phyloP scores from a whole-genome alignment of 2,888 invertebrate species.

The Ophioninae sp. region DNA sequence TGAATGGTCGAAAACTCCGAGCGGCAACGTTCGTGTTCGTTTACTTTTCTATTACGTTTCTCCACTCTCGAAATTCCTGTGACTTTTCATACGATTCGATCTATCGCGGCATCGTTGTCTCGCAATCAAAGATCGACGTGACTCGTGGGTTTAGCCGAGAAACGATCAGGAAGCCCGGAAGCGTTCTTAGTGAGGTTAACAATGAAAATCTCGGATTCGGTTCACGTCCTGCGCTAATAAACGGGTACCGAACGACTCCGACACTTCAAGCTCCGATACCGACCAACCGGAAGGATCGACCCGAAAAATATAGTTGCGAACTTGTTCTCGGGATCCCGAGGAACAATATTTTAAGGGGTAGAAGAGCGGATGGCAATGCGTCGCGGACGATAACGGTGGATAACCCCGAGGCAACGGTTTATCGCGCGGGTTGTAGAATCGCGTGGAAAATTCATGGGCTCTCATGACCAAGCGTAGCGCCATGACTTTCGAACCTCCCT shows the following conservation, averaged over 20 bases:
- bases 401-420: background rate
- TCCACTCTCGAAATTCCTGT: background rate
- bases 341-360: constrained; percentile 15
- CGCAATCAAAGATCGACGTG: background rate
- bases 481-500: background rate
- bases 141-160: background rate
- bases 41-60: constrained; percentile 58
- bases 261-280: background rate
- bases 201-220: background rate
- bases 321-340: background rate
- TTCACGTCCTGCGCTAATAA: background rate
- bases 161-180: background rate
- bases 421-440: background rate
- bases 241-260: background rate
- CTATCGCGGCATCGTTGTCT: constrained; percentile 8
- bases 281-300: background rate
- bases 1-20: constrained; percentile 37
- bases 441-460: background rate
- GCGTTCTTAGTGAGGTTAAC: background rate
- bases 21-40: constrained; percentile 33
- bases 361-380: constrained; percentile 11
- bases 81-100: constrained; percentile 39
- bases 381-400: background rate
- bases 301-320: constrained; percentile 26
- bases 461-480: background rate